Conservation (phyloP, 2,888 invertebrate genomes). For the Microplitis deprimator region DNA sequence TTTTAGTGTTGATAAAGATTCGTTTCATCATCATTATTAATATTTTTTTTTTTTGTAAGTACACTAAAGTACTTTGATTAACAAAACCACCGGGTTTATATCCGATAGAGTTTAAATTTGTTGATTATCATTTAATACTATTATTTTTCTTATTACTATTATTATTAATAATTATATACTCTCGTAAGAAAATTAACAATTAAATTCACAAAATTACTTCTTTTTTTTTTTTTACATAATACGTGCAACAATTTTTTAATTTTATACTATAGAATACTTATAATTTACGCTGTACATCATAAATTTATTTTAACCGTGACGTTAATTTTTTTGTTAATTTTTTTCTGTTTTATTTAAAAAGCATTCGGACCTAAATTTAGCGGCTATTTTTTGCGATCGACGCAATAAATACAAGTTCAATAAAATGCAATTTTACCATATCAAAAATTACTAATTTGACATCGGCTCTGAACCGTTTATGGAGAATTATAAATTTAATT, state of each 20-base stretch:
- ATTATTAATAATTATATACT: slow-evolving; percentile 32
- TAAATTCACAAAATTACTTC: slow-evolving; percentile 40
- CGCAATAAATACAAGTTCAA: neutral
- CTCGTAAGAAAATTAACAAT: slow-evolving; percentile 48
- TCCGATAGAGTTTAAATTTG: neutral
- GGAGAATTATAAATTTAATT: neutral
- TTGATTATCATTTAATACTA: slow-evolving; percentile 33
- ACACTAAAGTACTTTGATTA: neutral
- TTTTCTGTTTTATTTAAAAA: slow-evolving; percentile 4
- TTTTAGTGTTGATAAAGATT: neutral
- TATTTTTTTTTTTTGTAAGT: slow-evolving; percentile 11
- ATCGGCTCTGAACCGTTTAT: slow-evolving; percentile 47
- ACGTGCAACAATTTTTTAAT: slow-evolving; percentile 31
- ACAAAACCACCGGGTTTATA: slow-evolving; percentile 4
- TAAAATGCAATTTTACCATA: slow-evolving; percentile 13
- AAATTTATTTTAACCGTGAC: slow-evolving; percentile 4
- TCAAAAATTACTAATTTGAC: slow-evolving; percentile 47
- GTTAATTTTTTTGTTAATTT: slow-evolving; percentile 27
- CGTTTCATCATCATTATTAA: slow-evolving; percentile 2
- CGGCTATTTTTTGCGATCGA: slow-evolving; percentile 7
- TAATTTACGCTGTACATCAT: slow-evolving; percentile 13
- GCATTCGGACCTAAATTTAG: neutral
- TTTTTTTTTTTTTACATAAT: slow-evolving; percentile 37
- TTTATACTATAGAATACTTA: slow-evolving; percentile 21
- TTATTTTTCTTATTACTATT: neutral